Percentiles rank a stretch among this genome's conserved stretches.
phyloP scores from a whole-genome alignment of 2,113 vertebrate species.

The Poecilia latipinna region DNA sequence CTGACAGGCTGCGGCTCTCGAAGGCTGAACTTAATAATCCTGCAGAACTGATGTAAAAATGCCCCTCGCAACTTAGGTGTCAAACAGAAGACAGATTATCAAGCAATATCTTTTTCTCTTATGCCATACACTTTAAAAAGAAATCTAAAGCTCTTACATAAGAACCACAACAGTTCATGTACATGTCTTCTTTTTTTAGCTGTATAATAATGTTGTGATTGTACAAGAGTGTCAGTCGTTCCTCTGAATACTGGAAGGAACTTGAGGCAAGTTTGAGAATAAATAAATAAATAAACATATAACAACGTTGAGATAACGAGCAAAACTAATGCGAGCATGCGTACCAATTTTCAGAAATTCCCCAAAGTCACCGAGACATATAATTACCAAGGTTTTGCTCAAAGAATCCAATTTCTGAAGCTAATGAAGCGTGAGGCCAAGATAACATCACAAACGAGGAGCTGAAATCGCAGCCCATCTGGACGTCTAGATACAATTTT shows the following conservation, averaged over 20 bases:
- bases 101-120: no score
- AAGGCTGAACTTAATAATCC: no score
- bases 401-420: constrained; percentile 45
- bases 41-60: no score
- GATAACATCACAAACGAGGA: constrained; percentile 46
- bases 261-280: constrained; percentile 8
- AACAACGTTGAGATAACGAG: constrained; percentile 6
- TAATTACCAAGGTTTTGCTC: constrained; percentile 31
- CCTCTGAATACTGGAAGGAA: neutral
- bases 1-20: no score
- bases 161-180: neutral
- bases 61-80: no score
- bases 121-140: neutral
- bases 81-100: no score
- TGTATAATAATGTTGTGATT: neutral
- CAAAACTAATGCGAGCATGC: constrained; percentile 1
- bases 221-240: neutral
- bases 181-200: no score
- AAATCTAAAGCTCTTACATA: neutral
- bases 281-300: neutral
- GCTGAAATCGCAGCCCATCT: constrained; percentile 40
- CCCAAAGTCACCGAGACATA: constrained; percentile 25
- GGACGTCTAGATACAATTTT: constrained; percentile 30
- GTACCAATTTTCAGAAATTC: constrained; percentile 28
- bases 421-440: constrained; percentile 38